A percentile compares a stretch with the other conserved stretches of the same genome.
Evolutionary conservation across 1,140 invertebrate species (phyloP).

Genomic region (Rhagoletis zephyria): DNA sequence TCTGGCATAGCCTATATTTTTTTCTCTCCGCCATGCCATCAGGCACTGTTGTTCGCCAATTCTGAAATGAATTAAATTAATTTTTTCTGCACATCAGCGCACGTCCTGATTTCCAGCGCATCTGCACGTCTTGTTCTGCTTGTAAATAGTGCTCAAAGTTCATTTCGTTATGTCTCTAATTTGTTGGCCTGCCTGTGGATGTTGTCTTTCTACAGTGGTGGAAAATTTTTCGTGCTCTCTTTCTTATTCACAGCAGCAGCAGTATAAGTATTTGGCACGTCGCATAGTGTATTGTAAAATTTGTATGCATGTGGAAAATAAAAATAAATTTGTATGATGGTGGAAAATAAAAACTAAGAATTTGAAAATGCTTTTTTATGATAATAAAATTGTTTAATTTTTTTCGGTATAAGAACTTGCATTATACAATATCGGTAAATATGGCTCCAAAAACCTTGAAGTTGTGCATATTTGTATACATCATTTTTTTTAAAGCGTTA

Average conservation of each 20-base stretch:
- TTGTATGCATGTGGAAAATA: neutral
- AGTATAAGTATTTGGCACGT: neutral
- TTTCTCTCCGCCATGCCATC: neutral
- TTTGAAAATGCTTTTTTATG: too few species aligned
- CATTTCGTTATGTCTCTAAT: neutral
- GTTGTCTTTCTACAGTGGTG: neutral
- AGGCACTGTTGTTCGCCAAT: neutral
- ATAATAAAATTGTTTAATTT: too few species aligned
- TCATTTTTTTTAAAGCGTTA: too few species aligned
- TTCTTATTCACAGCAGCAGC: too few species aligned
- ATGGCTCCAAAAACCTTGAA: too few species aligned
- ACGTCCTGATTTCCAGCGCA: neutral
- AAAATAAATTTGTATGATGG: neutral
- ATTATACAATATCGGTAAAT: too few species aligned
- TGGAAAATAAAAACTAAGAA: too few species aligned
- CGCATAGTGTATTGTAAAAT: neutral
- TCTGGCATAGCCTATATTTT: neutral
- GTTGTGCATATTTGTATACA: too few species aligned
- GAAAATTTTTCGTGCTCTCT: neutral
- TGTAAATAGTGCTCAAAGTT: neutral
- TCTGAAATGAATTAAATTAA: slow-evolving; percentile 8
- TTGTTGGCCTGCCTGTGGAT: neutral
- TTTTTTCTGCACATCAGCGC: slow-evolving; percentile 10
- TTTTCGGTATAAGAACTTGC: too few species aligned
- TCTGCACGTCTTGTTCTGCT: neutral